Evolutionary conservation across 2,797 vertebrate genomes (phyloP).

Genomic region (Myotis vivesi): DNA sequence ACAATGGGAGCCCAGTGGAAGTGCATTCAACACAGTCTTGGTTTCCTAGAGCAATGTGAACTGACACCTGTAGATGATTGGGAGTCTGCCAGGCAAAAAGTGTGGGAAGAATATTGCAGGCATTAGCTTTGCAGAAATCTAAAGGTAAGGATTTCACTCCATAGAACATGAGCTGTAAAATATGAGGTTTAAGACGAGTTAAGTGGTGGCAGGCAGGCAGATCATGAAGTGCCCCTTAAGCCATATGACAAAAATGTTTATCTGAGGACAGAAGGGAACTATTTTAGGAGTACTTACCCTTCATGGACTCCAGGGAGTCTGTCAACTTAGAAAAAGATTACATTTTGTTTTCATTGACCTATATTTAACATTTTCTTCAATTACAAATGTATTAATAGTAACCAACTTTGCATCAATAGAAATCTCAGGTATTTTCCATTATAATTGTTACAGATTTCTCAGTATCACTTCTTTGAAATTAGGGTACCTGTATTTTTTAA

Average conservation of each 20-base stretch:
- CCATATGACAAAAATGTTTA: not conserved
- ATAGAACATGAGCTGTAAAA: not conserved
- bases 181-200: not conserved
- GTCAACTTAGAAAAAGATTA: not conserved
- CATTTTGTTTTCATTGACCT: conserved; percentile 10
- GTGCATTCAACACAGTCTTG: not conserved
- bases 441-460: not conserved
- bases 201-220: not conserved
- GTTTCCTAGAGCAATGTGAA: not conserved
- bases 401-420: not conserved
- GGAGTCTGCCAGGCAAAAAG: not conserved
- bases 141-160: not conserved
- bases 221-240: not conserved
- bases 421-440: not conserved
- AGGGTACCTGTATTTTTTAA: not conserved
- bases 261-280: not conserved
- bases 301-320: not conserved
- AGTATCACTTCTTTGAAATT: not conserved
- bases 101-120: not conserved
- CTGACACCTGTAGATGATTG: not conserved
- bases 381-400: not conserved
- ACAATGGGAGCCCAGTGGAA: not conserved
- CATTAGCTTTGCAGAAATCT: not conserved
- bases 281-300: not conserved
- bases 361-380: not conserved